Evolutionary conservation across 2,888 invertebrate species (phyloP).

Genomic region (Pomacea canaliculata): DNA sequence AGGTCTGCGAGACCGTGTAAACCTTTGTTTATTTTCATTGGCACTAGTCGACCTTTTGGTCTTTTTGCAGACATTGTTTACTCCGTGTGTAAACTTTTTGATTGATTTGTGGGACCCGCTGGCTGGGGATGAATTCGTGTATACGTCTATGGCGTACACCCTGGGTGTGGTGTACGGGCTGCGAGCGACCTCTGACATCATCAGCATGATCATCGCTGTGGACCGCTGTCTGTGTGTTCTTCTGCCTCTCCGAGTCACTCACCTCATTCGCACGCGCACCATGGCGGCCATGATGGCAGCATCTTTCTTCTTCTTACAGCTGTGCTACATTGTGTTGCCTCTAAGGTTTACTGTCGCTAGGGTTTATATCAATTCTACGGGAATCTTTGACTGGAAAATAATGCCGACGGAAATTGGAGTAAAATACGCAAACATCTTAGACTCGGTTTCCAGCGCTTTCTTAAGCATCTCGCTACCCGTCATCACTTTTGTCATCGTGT

Average conservation of each 20-base stretch:
- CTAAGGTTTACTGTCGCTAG: neutral
- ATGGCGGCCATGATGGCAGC: neutral
- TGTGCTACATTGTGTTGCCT: conserved; percentile 2
- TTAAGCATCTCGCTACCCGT: neutral
- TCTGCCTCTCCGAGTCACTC: neutral
- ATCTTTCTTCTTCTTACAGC: neutral
- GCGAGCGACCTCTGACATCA: conserved; percentile 11
- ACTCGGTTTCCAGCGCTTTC: neutral
- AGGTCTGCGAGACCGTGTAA: too few relatives aligned
- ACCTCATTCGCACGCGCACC: conserved; percentile 5
- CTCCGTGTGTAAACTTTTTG: too few relatives aligned
- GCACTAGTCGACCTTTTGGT: too few relatives aligned
- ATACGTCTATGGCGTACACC: neutral
- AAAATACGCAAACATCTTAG: too few relatives aligned
- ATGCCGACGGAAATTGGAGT: neutral
- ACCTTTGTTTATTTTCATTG: too few relatives aligned
- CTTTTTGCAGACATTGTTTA: too few relatives aligned
- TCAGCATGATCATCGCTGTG: conserved; percentile 20
- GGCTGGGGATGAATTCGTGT: neutral
- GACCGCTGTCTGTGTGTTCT: conserved; percentile 16
- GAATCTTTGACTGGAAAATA: conserved; percentile 1
- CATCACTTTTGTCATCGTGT: conserved; percentile 5
- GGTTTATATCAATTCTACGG: neutral
- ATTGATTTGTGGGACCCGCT: too few relatives aligned
- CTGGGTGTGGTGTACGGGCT: conserved; percentile 8